Base-by-base conservation (phyloP, 1,140 invertebrate genomes). In the Leptinotarsa defecta region DNA sequence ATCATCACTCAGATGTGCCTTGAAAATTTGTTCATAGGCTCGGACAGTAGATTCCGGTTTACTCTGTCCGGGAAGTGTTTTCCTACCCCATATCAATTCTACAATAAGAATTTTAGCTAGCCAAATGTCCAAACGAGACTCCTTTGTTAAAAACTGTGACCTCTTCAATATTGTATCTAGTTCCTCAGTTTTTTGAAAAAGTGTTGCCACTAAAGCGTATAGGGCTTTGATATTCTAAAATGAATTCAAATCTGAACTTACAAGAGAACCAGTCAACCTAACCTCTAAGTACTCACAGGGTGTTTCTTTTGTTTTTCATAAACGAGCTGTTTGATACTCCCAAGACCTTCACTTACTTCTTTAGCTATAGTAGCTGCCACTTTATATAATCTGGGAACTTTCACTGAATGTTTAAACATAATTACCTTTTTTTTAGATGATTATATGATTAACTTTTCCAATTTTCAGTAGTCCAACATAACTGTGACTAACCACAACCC, bases 71-170 rank as follows among this genome's bases (percentile, higher is more conserved):
- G 89, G 88, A 15, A 96, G 86, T n/a, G 82, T 74, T 84, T 89
- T 89, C 86, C 94, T 93, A 62, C 94, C 93, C 89, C 93, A 94
- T n/a, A 96, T 84, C 27, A 95, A 86, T 85, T 96, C 95, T 61
- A 93, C 91, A 75, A 95, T 91, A 6, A 96, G 86, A 80, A 96
- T 88, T 86, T 89, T 90, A 1, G 92, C 91, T 68, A 96, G 84
- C 86, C 90, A 91, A 3, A 88, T 87, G 82, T 95, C 89, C 76
- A 95, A 87, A 68, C 89, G 87, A 22, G 89, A 85, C 83, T 94
- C 91, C 74, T 92, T 91, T 74, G 89, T 85, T 49, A 95, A 86
- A 74, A 94, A 85, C 82, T 88, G 83, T 71, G 88, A 90, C 76
- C 88, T 86, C 77, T 89, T 85, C 57, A 95, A 86, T 61, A 96